These are phyloP conservation scores for Lottia gigantea DNA, from an alignment of 2,888 invertebrate genomes.

Conservation along the genomic window DNA sequence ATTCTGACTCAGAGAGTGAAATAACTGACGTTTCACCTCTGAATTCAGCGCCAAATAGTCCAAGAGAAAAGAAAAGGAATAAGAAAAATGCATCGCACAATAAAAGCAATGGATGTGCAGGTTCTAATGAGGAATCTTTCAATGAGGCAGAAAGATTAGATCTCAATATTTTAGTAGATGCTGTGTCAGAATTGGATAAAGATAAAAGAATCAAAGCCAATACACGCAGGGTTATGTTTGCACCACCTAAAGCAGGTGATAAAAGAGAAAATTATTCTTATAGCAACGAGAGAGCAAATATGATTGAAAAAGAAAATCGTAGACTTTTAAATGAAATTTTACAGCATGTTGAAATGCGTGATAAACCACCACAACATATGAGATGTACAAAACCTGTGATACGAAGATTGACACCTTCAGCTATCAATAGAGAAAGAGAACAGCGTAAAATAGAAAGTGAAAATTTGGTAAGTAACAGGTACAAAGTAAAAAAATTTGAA, in stretches of 20 bases:
- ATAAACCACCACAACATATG: constrained; percentile 26
- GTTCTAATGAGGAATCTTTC: constrained; percentile 24
- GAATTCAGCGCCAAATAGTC: constrained; percentile 47
- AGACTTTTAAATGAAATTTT: constrained; percentile 59
- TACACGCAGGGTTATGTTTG: constrained; percentile 56
- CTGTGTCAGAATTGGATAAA: constrained; percentile 58
- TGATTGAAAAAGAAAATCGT: constrained; percentile 63
- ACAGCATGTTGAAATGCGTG: constrained; percentile 35
- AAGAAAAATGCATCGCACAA: constrained; percentile 15
- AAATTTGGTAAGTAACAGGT: constrained; percentile 70
- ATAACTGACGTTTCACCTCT: constrained; percentile 63
- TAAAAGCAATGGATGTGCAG: constrained; percentile 13
- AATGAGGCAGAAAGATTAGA: constrained; percentile 46
- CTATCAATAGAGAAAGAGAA: constrained; percentile 70
- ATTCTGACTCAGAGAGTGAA: constrained; percentile 57
- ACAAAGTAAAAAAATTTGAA: no score
- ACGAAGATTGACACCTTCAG: constrained; percentile 63
- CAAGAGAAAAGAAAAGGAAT: constrained; percentile 21
- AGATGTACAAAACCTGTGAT: constrained; percentile 27
- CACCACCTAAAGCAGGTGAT: constrained; percentile 40
- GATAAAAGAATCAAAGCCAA: constrained; percentile 53
- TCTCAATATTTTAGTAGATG: constrained; percentile 56
- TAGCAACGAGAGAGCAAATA: constrained; percentile 45
- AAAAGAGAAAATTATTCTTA: constrained; percentile 49
- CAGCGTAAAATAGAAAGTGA: constrained; percentile 71